A percentile compares a stretch with the other conserved stretches of the same genome.
Conservation (phyloP, 2,797 vertebrate species). For the Myotis daubentonii region DNA sequence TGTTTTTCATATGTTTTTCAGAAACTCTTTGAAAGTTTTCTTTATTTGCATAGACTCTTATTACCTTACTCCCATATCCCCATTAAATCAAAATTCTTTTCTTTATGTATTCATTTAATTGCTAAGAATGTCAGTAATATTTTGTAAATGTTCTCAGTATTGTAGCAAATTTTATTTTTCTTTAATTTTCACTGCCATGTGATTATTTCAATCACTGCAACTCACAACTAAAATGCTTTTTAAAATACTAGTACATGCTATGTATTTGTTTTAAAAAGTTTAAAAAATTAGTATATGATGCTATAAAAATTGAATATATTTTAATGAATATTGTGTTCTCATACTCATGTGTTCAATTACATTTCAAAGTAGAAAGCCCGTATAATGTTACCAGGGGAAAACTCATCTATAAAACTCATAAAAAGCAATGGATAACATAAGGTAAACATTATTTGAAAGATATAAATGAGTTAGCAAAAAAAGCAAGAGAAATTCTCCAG, state of each 20-base stretch:
- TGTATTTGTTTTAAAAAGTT: slow-evolving; percentile 38
- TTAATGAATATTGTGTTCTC: neutral
- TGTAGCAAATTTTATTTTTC: slow-evolving; percentile 67
- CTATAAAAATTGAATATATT: neutral
- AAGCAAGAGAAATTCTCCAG: neutral
- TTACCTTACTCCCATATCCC: slow-evolving; percentile 45
- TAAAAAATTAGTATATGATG: slow-evolving; percentile 33
- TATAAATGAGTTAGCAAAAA: neutral
- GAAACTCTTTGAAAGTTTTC: neutral
- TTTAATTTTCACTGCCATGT: neutral
- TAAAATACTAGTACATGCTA: neutral
- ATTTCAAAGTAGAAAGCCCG: neutral
- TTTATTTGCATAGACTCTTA: slow-evolving; percentile 49
- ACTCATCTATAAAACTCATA: neutral
- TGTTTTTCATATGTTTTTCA: neutral
- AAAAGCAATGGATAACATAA: neutral
- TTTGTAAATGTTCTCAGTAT: slow-evolving; percentile 72
- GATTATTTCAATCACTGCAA: slow-evolving; percentile 30
- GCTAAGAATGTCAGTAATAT: slow-evolving; percentile 61
- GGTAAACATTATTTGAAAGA: neutral
- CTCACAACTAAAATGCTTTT: slow-evolving; percentile 17
- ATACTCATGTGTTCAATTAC: neutral
- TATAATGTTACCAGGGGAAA: neutral
- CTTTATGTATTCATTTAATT: slow-evolving; percentile 73
- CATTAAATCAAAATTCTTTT: slow-evolving; percentile 65